Evolutionary conservation across 1,140 invertebrate species (phyloP).

Genomic region (Trinorchestia longiramus): DNA sequence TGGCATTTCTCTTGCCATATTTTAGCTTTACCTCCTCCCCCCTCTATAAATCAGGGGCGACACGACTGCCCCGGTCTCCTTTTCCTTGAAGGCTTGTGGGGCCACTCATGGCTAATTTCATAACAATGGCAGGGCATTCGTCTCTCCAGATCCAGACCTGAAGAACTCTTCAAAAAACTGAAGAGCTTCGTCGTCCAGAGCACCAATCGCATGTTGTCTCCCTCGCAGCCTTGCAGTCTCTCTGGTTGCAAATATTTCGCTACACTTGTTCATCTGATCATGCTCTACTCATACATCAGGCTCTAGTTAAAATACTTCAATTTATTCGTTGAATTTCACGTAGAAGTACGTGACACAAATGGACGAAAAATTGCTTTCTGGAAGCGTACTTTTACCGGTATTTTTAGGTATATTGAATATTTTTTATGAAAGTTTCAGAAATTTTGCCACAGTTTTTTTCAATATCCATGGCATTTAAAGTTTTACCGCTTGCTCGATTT

Average conservation of each 20-base stretch:
- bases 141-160: not conserved
- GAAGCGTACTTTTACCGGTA: not conserved
- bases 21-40: not conserved
- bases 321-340: not conserved
- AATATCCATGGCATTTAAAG: no score
- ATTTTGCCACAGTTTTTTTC: no score
- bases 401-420: no score
- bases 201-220: not conserved
- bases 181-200: not conserved
- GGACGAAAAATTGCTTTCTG: not conserved
- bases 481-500: no score
- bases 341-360: not conserved
- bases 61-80: not conserved
- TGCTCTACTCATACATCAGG: not conserved
- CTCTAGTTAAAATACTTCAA: not conserved
- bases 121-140: constrained; percentile 6
- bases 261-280: not conserved
- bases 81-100: not conserved
- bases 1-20: not conserved
- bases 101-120: constrained; percentile 6
- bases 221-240: not conserved
- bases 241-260: not conserved
- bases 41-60: not conserved
- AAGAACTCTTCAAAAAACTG: not conserved
- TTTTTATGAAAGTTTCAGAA: no score